Base-by-base conservation (phyloP, 2,797 vertebrate species). In the Oreortyx pictus region DNA sequence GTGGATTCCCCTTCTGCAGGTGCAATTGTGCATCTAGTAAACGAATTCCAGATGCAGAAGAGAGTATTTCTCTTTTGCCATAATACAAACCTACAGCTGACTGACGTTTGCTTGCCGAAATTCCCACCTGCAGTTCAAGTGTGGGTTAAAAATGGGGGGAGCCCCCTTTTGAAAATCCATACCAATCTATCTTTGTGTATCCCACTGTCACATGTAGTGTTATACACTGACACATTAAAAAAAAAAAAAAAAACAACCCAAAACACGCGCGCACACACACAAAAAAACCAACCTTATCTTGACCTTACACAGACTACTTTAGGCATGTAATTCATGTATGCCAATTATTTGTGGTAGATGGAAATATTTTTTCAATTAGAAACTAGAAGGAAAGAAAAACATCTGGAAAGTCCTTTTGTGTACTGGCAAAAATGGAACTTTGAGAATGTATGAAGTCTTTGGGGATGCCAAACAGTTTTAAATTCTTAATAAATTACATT, bases 11-110 rank as follows among this genome's bases (percentile, higher is more conserved):
- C 66, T 70, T 80, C 75, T 82, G 94, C 92, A 96, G 92, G 94
- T 96, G 89, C 76, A 83, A 39, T 77, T 91, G 90, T 88, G 83
- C 90, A 94, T 46, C 65, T 1, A 82, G 67, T 88, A 93, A 93
- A 94, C 86, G 2, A 86, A 91, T 74, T 89, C 90, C 94, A 94
- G 82, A 83, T 73, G 90, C 67, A 92, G 56, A 73, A 17, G 66
- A 44, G 54, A 85, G 75, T 25, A 23, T 49, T 89, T 74, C 81
- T 89, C 73, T 47, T 11, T 46, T 83, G 70, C 91, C 46, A 8
- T 22, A 89, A 66, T 5, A 24, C 2, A 9, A 89, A 83, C 24
- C 50, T 79, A 44, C 11, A 62, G 33, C 44, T 70, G 88, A 94
- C n/a, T 70, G 89, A 86, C 1, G 0, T 70, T 81, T 27, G 24